phyloP scores from a whole-genome alignment of 2,888 invertebrate species.

The Pandemis heparana region DNA sequence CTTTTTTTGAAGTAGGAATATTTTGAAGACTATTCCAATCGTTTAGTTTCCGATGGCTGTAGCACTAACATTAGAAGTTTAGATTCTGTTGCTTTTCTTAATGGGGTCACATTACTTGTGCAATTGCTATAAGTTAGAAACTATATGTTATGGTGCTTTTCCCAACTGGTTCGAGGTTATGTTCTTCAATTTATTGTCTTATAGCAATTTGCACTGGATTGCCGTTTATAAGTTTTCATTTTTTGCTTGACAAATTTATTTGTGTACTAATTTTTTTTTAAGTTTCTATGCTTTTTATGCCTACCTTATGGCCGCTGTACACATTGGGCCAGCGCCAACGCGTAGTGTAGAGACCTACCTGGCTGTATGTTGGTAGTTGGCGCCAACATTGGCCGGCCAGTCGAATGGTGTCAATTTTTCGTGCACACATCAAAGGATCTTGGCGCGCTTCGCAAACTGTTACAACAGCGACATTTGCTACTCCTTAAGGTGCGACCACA shows the following conservation, averaged over 20 bases:
- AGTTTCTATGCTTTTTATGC: not conserved
- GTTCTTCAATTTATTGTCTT: not conserved
- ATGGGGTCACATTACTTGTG: not conserved
- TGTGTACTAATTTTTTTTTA: not conserved
- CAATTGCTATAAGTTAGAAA: not conserved
- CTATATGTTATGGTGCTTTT: not conserved
- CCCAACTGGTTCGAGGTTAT: not conserved
- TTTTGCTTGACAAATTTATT: not conserved
- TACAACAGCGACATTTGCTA: too few relatives aligned
- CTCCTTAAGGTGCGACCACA: too few relatives aligned
- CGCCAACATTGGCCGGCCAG: too few relatives aligned
- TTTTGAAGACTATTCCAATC: not conserved
- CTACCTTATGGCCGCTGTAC: too few relatives aligned
- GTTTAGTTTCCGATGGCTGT: constrained; percentile 10
- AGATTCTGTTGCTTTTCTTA: not conserved
- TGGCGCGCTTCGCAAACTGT: too few relatives aligned
- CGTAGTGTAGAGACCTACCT: too few relatives aligned
- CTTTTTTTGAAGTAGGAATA: not conserved
- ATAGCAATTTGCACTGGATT: not conserved
- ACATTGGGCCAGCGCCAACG: too few relatives aligned
- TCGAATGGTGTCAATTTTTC: too few relatives aligned
- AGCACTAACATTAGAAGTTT: not conserved
- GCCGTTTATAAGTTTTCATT: not conserved
- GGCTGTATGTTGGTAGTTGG: too few relatives aligned
- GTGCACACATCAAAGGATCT: too few relatives aligned